Base-by-base conservation (phyloP, 2,797 vertebrate species). In the Galago senegalensis region DNA sequence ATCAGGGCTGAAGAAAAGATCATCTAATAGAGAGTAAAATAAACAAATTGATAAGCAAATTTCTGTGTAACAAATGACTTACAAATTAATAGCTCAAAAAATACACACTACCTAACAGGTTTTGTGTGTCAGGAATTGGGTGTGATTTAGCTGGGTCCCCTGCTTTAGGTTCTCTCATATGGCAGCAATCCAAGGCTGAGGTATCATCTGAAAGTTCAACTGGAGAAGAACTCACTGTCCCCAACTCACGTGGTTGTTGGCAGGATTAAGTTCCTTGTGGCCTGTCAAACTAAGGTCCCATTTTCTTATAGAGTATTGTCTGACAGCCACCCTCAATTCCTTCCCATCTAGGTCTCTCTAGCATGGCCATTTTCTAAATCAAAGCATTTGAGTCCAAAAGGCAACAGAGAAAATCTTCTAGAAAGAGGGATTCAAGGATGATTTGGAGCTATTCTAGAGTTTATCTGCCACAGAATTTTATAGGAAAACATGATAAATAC, bases 391-490 rank as follows among this genome's bases (percentile, higher is more conserved):
- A 92, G 63, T 70, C 61, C 56, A 92, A 85, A 40, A 18, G 23
- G 18, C 70, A 94, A 65, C 56, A 87, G 58, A 72, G 20, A 67
- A 31, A 70, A 11, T 83, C 46, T 69, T 6, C 73, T 69, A 87
- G 75, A 18, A 80, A 40, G 10, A 53, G 8, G 43, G 61, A 94
- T 61, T 17, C 11, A 43, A 37, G 16, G 31, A 65, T 58, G 16
- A 76, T 14, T 85, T 37, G n/a, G 16, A 20, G 14, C 5, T 29
- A 37, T 61, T n/a, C 72, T 43, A 65, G 67, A 84, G n/a, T 70
- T 80, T 87, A 70, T 90, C 67, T 43, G 40, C 31, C 27, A 34
- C 43, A 73, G 31, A 67, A 60, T 70, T 80, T 90, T 91, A 88
- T 18, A 76, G 16, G 56, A 65, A 67, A 90, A 75, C 25, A 25